Evolutionary conservation across 2,113 vertebrate species (phyloP), one percentile per base, ranked within the genome.

Genomic region (Accipiter virgatus): DNA sequence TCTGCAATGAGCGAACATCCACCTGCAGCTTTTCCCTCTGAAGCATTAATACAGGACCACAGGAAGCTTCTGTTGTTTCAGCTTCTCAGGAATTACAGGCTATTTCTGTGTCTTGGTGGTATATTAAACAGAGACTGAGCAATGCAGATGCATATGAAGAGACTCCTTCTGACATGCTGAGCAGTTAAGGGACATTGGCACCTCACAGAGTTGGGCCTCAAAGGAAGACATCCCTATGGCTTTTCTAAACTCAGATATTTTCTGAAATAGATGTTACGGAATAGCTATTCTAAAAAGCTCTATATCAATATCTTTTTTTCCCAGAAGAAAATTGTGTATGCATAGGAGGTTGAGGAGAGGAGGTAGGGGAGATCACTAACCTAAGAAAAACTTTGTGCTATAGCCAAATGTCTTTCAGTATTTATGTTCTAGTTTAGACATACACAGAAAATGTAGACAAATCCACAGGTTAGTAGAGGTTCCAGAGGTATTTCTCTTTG

Each of bases 51-150:
- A 94, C 29, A 94, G 81, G 94, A 86, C 94, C 90, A 80, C 93
- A 86, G 96, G 95, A 96, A 97, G 78, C 81, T 92, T 74, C 91
- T 92, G 73, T 74, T 86, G n/a, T 97, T 96, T 97, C 93, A 86
- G 91, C 40, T 94, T 93, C 95, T 92, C 70, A 77, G 73, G 78
- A 97, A 94, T 94, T 95, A 85, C 2, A 92, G 81, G 77, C 62
- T 92, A 55, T 90, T 88, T 88, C 55, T 67, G 45, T 77, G 70
- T 72, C 81, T 93, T 87, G 84, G 62, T 48, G 59, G 52, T 81
- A 50, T 71, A 66, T 95, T 97, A 93, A 89, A 38, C 36, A 53
- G 81, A 94, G 70, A 62, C 73, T 94, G 89, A 91, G 81, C 73
- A 95, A 85, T 87, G 73, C 66, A 82, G 73, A 90, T 11, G 18